A percentile compares a stretch with the other conserved stretches of the same genome.
These are phyloP conservation scores for Phataginus tricuspis DNA, from an alignment of 2,797 vertebrate species.

Conservation along the genomic window DNA sequence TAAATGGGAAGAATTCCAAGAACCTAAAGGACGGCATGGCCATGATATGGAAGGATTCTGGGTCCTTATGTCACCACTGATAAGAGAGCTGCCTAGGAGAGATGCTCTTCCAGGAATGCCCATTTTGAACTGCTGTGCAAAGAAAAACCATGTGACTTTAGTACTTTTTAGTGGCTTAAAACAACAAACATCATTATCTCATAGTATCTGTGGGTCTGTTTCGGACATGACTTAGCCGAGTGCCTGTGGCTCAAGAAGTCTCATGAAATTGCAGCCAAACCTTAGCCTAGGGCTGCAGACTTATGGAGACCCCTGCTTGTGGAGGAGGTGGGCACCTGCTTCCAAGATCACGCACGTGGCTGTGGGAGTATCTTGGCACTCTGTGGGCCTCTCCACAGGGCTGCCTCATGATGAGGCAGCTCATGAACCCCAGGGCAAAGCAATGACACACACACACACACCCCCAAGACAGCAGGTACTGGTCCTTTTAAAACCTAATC, in stretches of 20 bases:
- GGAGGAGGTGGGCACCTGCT: not conserved
- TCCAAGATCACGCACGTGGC: not conserved
- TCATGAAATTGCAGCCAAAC: not conserved
- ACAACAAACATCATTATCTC: not conserved
- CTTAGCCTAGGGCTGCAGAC: rapidly evolving
- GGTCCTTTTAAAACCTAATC: not conserved
- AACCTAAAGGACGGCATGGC: not conserved
- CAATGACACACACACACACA: no score
- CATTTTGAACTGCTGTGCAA: not conserved
- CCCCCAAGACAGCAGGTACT: not conserved
- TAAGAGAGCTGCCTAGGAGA: not conserved
- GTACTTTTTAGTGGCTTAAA: not conserved
- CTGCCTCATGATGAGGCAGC: not conserved
- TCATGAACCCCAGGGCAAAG: not conserved
- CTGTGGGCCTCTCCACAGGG: not conserved
- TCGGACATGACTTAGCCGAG: not conserved
- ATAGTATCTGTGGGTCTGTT: not conserved
- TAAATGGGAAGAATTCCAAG: not conserved
- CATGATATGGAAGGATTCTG: not conserved
- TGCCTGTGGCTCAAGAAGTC: not conserved
- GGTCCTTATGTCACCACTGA: not conserved
- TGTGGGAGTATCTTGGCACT: not conserved
- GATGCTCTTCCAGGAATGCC: not conserved
- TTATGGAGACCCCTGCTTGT: not conserved
- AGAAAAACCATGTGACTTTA: not conserved